Percentiles rank a stretch among this genome's conserved stretches.
phyloP scores from a whole-genome alignment of 2,888 invertebrate species.

The Anaspis maculata region DNA sequence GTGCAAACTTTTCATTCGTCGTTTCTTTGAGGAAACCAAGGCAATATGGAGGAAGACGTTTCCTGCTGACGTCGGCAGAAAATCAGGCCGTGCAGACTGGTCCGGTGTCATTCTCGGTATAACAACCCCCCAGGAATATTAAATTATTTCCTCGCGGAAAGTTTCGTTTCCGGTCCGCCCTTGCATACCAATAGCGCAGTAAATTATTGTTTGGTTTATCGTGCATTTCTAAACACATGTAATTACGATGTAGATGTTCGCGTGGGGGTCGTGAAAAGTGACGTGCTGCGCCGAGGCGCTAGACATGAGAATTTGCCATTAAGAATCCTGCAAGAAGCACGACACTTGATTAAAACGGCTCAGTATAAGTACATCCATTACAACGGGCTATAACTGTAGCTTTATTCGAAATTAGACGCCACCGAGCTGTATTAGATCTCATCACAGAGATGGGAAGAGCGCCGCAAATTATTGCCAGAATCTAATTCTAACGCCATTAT shows the following conservation, averaged over 20 bases:
- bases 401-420: constrained; percentile 33
- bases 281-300: constrained; percentile 16
- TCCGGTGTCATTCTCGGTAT: no score
- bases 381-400: constrained; percentile 29
- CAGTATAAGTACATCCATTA: constrained; percentile 34
- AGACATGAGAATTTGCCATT: constrained; percentile 36
- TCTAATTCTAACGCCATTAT: constrained; percentile 14
- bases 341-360: constrained; percentile 36
- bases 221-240: constrained; percentile 12
- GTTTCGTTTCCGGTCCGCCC: no score
- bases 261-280: constrained; percentile 13
- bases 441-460: constrained; percentile 18
- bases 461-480: constrained; percentile 14
- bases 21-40: no score
- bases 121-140: no score
- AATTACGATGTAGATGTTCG: constrained; percentile 12
- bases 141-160: no score
- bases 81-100: no score
- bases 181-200: no score
- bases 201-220: constrained; percentile 2
- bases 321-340: constrained; percentile 31
- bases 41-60: no score
- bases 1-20: no score
- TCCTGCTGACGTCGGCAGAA: no score
- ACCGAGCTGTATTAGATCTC: constrained; percentile 24